Evolutionary conservation across 1,140 invertebrate species (phyloP).

Genomic region (Adoxophyes honmai): DNA sequence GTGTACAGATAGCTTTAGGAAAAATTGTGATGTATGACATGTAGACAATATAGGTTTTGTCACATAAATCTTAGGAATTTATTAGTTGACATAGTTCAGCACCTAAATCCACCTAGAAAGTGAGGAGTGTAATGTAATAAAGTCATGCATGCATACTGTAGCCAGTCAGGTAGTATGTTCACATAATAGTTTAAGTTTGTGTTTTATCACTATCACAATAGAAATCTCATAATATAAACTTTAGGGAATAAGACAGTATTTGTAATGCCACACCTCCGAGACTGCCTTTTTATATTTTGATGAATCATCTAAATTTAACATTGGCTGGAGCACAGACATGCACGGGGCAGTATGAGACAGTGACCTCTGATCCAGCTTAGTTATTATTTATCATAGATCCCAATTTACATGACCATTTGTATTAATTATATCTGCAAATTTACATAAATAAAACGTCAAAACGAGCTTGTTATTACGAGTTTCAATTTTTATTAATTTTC

Average conservation of each 20-base stretch:
- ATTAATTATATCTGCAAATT: conserved; percentile 79
- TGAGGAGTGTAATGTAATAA: conserved; percentile 53
- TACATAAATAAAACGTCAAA: conserved; percentile 78
- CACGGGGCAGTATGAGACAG: conserved; percentile 53
- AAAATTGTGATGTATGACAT: conserved; percentile 78
- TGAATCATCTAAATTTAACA: conserved; percentile 64
- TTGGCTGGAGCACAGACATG: conserved; percentile 47
- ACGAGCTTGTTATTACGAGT: conserved; percentile 67
- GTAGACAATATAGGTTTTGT: conserved; percentile 78
- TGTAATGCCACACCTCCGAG: conserved; percentile 74
- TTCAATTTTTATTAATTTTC: conserved; percentile 29
- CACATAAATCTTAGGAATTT: conserved; percentile 72
- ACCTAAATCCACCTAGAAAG: conserved; percentile 62
- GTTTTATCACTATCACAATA: conserved; percentile 74
- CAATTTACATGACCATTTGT: conserved; percentile 76
- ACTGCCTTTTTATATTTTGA: conserved; percentile 77
- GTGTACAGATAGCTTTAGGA: conserved; percentile 78
- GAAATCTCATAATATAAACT: conserved; percentile 75
- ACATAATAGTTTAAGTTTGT: conserved; percentile 71
- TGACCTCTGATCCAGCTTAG: conserved; percentile 62
- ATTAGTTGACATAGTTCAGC: conserved; percentile 69
- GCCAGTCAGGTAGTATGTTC: conserved; percentile 63
- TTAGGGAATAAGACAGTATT: conserved; percentile 73
- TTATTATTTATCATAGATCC: conserved; percentile 71
- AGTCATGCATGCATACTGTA: conserved; percentile 22